Evolutionary conservation across 2,888 invertebrate genomes (phyloP), one percentile per base, ranked within the genome.

Genomic region (Drepanosiphum platanoidis): DNA sequence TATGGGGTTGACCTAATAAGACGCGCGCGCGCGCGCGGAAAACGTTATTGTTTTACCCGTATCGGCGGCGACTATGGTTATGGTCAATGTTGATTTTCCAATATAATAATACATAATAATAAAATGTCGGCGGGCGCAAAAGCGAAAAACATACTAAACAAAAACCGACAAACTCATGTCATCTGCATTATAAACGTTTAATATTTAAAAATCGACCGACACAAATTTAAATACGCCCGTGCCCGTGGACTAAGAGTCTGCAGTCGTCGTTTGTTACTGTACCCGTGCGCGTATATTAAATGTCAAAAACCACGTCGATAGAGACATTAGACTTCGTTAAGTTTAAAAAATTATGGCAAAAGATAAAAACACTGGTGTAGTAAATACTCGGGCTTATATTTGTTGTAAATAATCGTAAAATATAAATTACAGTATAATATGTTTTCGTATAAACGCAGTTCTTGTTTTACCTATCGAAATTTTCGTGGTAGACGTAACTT

Each of bases 1-100:
- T 81, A 70, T 71, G 71, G 39, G 70, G 30, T 81, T 71, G 71
- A 81, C 71, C 58, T 81, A 71, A 81, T 71, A 81, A 71, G 58
- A 52, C 81, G 70, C 39, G 52, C 58, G 81, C 71, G 58, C 36
- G 36, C 81, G 70, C 39, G 52, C 58, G 81, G 39, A 80, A 81
- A 81, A 71, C 70, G 34, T 52, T 68, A 79, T 80, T 79, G 79
- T 79, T 80, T 68, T 68, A 81, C 71, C 79, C 32, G n/a, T 15
- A 79, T n/a, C 13, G 80, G 80, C 52, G 66, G 80, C 52, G 11
- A 52, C 30, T 30, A 36, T 32, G 4, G 13, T 78, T 78, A 13
- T 64, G 78, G 64, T 42, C 22, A 78, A 42, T 78, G 78, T 78
- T 78, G 78, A 78, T 78, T 78, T 78, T 64, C 42, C 64, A 42